A percentile compares a stretch with the other conserved stretches of the same genome.
Conservation (phyloP, 2,113 vertebrate species). For the Pelmatolapia mariae region DNA sequence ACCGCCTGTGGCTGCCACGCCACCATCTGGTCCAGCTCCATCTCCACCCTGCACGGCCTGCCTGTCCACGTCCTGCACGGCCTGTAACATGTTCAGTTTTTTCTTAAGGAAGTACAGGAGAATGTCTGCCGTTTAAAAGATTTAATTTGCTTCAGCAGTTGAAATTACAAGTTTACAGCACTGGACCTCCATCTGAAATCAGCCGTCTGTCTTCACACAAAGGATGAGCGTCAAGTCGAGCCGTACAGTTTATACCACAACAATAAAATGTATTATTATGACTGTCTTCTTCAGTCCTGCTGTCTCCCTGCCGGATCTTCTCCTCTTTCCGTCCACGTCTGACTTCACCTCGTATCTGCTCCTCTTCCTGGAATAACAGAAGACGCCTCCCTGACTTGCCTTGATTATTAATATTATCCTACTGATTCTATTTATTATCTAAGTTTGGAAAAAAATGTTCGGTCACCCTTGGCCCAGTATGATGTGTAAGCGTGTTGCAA, state of each 20-base stretch:
- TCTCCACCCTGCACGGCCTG: no score
- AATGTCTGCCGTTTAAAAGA: no score
- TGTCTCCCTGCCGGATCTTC: not conserved
- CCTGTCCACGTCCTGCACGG: no score
- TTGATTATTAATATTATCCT: not conserved
- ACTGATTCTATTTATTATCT: not conserved
- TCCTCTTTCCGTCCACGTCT: rapidly evolving
- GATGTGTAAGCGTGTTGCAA: not conserved
- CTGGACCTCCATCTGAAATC: no score
- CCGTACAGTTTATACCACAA: not conserved
- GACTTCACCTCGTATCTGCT: not conserved
- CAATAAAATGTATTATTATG: rapidly evolving
- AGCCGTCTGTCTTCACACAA: no score
- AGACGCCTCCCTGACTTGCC: not conserved
- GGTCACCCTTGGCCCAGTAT: not conserved
- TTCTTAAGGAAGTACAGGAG: no score
- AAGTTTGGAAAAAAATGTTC: not conserved
- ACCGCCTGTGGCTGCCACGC: no score
- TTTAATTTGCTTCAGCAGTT: no score
- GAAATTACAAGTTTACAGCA: no score
- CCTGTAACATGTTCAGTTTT: no score
- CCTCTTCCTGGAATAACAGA: not conserved
- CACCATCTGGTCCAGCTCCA: no score
- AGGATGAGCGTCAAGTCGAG: no score
- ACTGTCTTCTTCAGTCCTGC: not conserved